Base-by-base conservation (phyloP, 2,113 vertebrate species). In the Embiotoca jacksoni region DNA sequence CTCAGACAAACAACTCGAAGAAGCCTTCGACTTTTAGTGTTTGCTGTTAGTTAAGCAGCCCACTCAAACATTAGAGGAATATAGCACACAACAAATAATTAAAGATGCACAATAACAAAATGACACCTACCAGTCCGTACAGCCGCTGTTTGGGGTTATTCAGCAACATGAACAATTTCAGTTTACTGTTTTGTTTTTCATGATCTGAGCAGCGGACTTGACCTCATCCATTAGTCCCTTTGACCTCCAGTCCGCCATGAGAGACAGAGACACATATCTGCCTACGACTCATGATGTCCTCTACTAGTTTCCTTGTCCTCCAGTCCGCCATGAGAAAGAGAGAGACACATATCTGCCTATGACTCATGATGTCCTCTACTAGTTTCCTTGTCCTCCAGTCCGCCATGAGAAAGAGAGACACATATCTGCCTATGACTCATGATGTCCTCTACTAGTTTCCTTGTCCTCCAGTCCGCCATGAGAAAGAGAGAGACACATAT, bases 101-200 rank as follows among this genome's bases (percentile, higher is more conserved):
- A 77, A 61, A 57, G 11, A 78, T 37, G 63, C 15, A 65, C 49
- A 86, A 83, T 46, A 41, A 85, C 55, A 89, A 91, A 90, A 88
- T 75, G 3, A 83, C 88, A 93, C 89, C 91, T 93, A 91, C 92
- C 91, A 80, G 84, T 89, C 70, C 77, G 72, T 84, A 87, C 41
- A 78, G 82, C 60, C 35, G 80, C 53, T 78, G 85, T 84, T 88
- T 90, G 78, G 78, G 80, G 78, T 90, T 89, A 91, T 82, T 86
- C 68, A 88, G 90, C 84, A 85, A 90, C 78, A 78, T 71, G 89
- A 87, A 35, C 68, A 10, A 61, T 86, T 91, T 89, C 60, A 77
- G 53, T 84, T 75, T 87, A 88, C 44, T 41, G 60, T 62, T 83
- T 82, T 62, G 68, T 46, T 59, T 88, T 86, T 80, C 69, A 73